Conservation (phyloP, 2,888 invertebrate genomes). For the Phanerotoma sp. region DNA sequence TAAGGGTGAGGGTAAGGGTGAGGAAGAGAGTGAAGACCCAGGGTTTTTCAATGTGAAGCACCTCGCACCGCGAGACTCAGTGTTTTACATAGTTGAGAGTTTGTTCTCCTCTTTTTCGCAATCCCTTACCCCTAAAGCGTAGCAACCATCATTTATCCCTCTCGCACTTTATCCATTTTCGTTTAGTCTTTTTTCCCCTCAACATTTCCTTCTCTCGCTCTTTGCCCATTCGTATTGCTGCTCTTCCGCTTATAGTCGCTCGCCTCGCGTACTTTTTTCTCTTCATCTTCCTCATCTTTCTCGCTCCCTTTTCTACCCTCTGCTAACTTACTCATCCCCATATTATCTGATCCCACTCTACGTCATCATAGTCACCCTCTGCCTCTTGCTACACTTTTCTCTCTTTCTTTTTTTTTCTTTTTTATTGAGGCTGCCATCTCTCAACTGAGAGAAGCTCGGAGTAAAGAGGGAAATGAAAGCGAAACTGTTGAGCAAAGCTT, state of each 20-base stretch:
- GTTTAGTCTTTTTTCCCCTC: constrained; percentile 20
- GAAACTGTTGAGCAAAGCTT: constrained; percentile 54
- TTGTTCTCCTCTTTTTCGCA: constrained; percentile 41
- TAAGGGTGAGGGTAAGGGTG: neutral
- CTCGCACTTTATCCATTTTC: constrained; percentile 26
- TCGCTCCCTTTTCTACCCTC: constrained; percentile 15
- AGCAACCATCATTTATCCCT: constrained; percentile 19
- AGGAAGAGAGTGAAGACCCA: constrained; percentile 3
- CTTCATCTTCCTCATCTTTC: constrained; percentile 26
- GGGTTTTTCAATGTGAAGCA: constrained; percentile 38
- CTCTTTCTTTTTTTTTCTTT: constrained; percentile 31
- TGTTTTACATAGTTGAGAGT: constrained; percentile 46
- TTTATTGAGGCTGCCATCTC: constrained; percentile 2
- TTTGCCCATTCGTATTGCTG: constrained; percentile 12
- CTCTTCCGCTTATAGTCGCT: constrained; percentile 1
- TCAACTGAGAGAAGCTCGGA: constrained; percentile 30
- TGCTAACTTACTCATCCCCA: constrained; percentile 20
- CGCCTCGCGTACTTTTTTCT: constrained; percentile 25
- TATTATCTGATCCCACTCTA: constrained; percentile 26
- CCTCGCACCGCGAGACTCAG: constrained; percentile 40
- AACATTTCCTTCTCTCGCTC: constrained; percentile 11
- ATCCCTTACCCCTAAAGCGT: constrained; percentile 27
- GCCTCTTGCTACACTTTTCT: constrained; percentile 33
- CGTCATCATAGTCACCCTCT: constrained; percentile 13
- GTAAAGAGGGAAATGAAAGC: constrained; percentile 55